A percentile compares a stretch with the other conserved stretches of the same genome.
Evolutionary conservation across 1,140 invertebrate species (phyloP).

Genomic region (Drosophila ambigua): DNA sequence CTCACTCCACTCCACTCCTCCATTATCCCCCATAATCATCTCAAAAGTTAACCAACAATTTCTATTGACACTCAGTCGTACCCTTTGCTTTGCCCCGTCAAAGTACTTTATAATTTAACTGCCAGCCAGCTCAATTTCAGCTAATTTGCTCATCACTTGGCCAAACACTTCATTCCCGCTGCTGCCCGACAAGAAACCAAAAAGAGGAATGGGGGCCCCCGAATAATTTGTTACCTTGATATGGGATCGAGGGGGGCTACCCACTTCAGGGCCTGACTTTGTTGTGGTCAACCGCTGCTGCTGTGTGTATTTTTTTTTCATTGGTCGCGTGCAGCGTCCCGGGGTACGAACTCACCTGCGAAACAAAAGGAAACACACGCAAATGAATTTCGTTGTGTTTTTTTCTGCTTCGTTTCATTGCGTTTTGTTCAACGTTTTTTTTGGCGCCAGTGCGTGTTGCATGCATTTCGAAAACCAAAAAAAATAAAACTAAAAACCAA

Average conservation of each 20-base stretch:
- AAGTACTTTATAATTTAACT: constrained; percentile 58
- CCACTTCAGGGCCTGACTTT: constrained; percentile 19
- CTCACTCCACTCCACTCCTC: neutral
- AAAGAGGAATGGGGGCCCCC: constrained; percentile 1
- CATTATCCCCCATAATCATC: neutral
- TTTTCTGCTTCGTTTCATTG: constrained; percentile 35
- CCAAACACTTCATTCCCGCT: constrained; percentile 52
- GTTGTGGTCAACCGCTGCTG: constrained; percentile 34
- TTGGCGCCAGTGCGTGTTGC: constrained; percentile 66
- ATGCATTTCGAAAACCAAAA: constrained; percentile 46
- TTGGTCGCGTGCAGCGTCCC: constrained; percentile 44
- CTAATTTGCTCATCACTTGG: constrained; percentile 80
- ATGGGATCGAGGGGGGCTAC: constrained; percentile 24
- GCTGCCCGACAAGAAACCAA: constrained; percentile 3
- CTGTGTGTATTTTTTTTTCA: constrained; percentile 26
- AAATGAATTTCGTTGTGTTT: constrained; percentile 36
- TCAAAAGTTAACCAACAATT: constrained; percentile 2
- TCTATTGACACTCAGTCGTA: constrained; percentile 24
- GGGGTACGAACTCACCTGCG: neutral
- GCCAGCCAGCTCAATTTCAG: constrained; percentile 62
- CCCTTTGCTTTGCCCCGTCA: neutral
- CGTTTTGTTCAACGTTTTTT: constrained; percentile 50
- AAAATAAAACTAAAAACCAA: constrained; percentile 50
- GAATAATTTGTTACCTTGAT: constrained; percentile 51
- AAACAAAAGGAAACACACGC: constrained; percentile 39